Conservation (phyloP, 2,113 vertebrate species). For the Calypte anna region DNA sequence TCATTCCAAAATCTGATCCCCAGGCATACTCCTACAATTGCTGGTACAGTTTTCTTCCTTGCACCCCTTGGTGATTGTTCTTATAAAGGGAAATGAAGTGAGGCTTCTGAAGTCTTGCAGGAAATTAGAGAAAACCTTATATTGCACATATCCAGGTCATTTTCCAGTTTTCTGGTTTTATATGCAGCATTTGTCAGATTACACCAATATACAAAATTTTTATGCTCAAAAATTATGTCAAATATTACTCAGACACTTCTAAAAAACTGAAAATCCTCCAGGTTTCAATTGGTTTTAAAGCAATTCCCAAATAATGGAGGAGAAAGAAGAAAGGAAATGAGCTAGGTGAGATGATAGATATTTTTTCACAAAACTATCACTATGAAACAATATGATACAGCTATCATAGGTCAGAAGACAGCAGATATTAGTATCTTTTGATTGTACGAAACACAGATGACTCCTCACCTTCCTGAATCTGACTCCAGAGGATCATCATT, state of each 20-base stretch:
- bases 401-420: not conserved
- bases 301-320: not conserved
- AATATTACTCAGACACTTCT: not conserved
- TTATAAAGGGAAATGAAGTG: not conserved
- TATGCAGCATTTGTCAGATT: not conserved
- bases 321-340: not conserved
- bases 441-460: not conserved
- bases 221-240: not conserved
- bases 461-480: slow-evolving; percentile 84
- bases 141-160: not conserved
- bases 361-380: not conserved
- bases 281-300: not conserved
- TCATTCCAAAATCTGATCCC: not conserved
- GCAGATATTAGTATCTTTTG: not conserved
- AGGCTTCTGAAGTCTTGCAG: not conserved
- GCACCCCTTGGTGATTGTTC: not conserved
- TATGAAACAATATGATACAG: not conserved
- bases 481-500: slow-evolving; percentile 85
- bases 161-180: not conserved
- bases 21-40: not conserved
- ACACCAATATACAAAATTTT: not conserved
- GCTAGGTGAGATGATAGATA: not conserved
- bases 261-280: not conserved
- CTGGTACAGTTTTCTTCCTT: not conserved
- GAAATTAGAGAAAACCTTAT: not conserved